Evolutionary conservation across 64 coral and sea anemone species (phyloP).

Genomic region (Stichodactyla mertensii): DNA sequence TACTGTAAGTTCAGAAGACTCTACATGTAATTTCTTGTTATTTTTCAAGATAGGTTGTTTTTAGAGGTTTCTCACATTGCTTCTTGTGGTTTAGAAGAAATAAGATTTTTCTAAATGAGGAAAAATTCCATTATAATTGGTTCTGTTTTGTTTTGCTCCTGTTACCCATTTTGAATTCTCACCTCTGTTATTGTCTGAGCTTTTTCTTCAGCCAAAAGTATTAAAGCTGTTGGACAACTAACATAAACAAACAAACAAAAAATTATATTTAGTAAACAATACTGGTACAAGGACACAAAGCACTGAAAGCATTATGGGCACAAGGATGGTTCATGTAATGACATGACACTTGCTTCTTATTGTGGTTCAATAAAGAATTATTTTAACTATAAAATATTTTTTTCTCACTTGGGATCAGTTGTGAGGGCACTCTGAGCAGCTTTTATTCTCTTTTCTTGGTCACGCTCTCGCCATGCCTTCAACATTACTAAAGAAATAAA

Average conservation of each 20-base stretch:
- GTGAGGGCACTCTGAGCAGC: conserved; percentile 77
- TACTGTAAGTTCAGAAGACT: too few relatives aligned
- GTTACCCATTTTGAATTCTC: background rate
- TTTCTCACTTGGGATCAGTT: conserved; percentile 52
- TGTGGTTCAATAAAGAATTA: too few relatives aligned
- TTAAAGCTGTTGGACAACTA: conserved; percentile 84
- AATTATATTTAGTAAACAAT: background rate
- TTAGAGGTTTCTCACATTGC: too few relatives aligned
- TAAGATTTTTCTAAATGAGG: too few relatives aligned
- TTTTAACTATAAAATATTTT: background rate
- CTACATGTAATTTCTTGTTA: too few relatives aligned
- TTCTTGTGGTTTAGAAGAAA: too few relatives aligned
- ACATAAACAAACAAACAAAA: background rate
- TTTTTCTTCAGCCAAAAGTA: conserved; percentile 92
- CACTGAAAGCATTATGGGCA: background rate
- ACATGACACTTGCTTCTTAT: too few relatives aligned
- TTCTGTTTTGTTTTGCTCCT: too few relatives aligned
- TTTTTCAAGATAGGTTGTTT: too few relatives aligned
- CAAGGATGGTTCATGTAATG: too few relatives aligned
- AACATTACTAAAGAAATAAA: conserved; percentile 67
- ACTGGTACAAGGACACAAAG: background rate
- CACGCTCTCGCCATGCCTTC: conserved; percentile 83
- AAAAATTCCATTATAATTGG: too few relatives aligned
- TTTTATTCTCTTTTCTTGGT: conserved; percentile 83
- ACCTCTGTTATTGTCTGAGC: conserved; percentile 92